These are phyloP conservation scores for Chironomus tepperi DNA, from an alignment of 1,140 invertebrate genomes.

Conservation along the genomic window DNA sequence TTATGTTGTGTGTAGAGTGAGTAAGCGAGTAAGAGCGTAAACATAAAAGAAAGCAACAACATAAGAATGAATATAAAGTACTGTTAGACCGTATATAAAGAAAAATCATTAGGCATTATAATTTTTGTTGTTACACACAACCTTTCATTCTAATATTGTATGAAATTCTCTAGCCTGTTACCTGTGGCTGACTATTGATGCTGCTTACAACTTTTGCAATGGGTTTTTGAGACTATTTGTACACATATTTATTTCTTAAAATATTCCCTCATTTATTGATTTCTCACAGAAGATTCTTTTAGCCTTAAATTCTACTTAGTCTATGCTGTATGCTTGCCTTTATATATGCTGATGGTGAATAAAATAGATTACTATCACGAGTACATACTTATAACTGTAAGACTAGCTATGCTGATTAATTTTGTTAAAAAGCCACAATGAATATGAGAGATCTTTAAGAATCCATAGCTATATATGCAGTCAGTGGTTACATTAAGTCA, in stretches of 20 bases:
- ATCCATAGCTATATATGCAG: not conserved
- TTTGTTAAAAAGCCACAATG: no score
- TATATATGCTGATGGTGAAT: not conserved
- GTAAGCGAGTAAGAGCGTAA: not conserved
- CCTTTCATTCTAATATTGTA: slow-evolving; percentile 13
- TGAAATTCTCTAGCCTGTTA: not conserved
- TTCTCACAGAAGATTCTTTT: slow-evolving; percentile 12
- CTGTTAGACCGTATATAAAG: not conserved
- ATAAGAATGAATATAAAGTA: slow-evolving; percentile 5
- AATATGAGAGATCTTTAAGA: no score
- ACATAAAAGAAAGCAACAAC: not conserved
- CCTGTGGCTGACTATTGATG: not conserved
- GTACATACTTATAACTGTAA: not conserved
- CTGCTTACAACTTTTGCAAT: not conserved
- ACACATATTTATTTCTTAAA: not conserved
- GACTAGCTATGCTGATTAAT: not conserved
- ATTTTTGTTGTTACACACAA: slow-evolving; percentile 3
- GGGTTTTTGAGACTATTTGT: not conserved
- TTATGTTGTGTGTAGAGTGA: not conserved
- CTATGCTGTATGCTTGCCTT: not conserved
- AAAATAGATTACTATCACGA: slow-evolving; percentile 14
- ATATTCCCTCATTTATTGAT: slow-evolving; percentile 10
- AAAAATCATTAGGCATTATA: slow-evolving; percentile 6
- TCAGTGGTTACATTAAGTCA: not conserved
- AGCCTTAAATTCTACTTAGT: not conserved